Evolutionary conservation across 2,888 invertebrate species (phyloP).

Genomic region (Stenolophus ochropezus): DNA sequence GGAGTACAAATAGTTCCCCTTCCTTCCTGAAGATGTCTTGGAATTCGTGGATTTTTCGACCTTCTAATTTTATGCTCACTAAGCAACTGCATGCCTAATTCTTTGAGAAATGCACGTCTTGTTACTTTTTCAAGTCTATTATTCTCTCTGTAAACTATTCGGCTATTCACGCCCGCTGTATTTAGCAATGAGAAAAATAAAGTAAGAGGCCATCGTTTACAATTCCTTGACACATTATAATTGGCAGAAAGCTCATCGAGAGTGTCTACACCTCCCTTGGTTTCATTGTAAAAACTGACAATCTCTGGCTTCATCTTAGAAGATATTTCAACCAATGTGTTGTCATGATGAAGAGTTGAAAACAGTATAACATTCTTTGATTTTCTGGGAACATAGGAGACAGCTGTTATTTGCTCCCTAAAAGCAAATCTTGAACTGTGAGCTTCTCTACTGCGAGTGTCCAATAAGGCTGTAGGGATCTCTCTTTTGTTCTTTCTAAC

Average conservation of each 20-base stretch:
- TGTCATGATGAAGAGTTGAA: slow-evolving; percentile 12
- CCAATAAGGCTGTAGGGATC: too few relatives aligned
- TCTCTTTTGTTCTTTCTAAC: background rate
- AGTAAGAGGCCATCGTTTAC: slow-evolving; percentile 61
- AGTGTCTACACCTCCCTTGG: slow-evolving; percentile 61
- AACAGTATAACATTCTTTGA: background rate
- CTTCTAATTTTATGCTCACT: background rate
- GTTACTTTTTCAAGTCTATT: background rate
- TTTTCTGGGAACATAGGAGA: background rate
- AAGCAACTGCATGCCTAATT: background rate
- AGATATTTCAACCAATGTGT: background rate
- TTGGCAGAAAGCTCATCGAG: slow-evolving; percentile 60
- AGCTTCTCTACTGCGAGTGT: too few relatives aligned
- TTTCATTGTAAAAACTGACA: slow-evolving; percentile 55
- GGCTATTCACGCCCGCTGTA: slow-evolving; percentile 58
- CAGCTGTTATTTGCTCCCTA: background rate
- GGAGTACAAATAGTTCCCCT: too few relatives aligned
- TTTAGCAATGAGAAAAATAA: slow-evolving; percentile 61
- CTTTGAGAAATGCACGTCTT: background rate
- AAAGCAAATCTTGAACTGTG: too few relatives aligned
- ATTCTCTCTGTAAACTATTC: background rate
- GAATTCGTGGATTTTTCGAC: background rate
- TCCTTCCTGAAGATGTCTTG: background rate
- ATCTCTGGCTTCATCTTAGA: slow-evolving; percentile 12
- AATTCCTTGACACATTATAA: slow-evolving; percentile 59